Base-by-base conservation (phyloP, 2,797 vertebrate genomes). In the Eulemur albifrons region DNA sequence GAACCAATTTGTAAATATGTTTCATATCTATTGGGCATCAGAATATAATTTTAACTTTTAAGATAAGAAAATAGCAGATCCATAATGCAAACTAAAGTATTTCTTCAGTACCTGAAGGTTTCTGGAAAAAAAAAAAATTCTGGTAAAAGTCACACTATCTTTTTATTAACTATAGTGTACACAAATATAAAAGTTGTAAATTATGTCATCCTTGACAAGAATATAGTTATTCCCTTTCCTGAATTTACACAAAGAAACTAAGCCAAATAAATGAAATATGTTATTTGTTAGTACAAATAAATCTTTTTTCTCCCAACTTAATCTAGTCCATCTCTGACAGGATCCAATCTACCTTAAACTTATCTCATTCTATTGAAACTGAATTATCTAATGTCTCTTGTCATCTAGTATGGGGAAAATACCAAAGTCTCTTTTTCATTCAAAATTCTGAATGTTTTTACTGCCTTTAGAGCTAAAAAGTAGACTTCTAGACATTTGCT, bases 201-300 rank as follows among this genome's bases (percentile, higher is more conserved):
- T 93, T 90, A 76, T 70, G 32, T 84, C 87, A 77, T 9, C 69
- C 52, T 9, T 87, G 43, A 83, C n/a, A 97, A 93, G 40, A 90
- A 69, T n/a, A 81, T 40, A 65, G 75, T 52, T 57, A 92, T 89
- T 83, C 2, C 9, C 4, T 95, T 82, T 7, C 43, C 48, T 65
- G 25, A 96, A 96, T 96, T 95, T 95, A 65, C 30, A 88, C 57
- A 63, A 79, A 63, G n/a, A 92, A 70, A 83, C 17, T 86, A 97
- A 83, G 61, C 52, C 48, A 88, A 93, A 88, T 88, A 72, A 93
- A 70, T 61, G 32, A 91, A 96, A 82, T 52, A 43, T 2, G 32
- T 50, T 59, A 92, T 45, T 90, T 84, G 7, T 86, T 73, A 85
- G 30, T 9, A 40, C 1, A 6, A 90, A 94, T 61, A 94, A 94